These are phyloP conservation scores for Hycleus phaleratus DNA, from an alignment of 1,140 invertebrate genomes.

Conservation along the genomic window DNA sequence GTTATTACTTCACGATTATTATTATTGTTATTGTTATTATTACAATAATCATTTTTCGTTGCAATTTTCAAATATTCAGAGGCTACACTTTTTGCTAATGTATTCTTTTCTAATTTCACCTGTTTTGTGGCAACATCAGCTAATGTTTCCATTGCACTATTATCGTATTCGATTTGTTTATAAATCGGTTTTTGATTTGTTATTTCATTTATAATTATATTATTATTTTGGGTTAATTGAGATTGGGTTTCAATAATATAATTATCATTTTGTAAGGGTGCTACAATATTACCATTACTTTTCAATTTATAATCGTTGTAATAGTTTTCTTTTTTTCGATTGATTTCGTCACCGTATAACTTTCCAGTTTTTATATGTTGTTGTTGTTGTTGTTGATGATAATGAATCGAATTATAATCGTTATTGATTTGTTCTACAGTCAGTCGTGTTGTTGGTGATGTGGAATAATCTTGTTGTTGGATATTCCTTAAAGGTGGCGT, in stretches of 20 bases:
- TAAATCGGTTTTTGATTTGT: neutral
- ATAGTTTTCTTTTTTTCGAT: too few species aligned
- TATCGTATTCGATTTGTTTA: constrained; percentile 29
- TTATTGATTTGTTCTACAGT: too few species aligned
- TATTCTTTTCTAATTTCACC: constrained; percentile 40
- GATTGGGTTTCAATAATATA: neutral
- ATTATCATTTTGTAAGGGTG: neutral
- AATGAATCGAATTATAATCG: too few species aligned
- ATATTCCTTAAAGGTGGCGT: too few species aligned
- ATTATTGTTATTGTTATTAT: too few species aligned
- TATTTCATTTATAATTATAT: neutral
- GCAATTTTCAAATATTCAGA: constrained; percentile 54
- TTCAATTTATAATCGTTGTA: neutral
- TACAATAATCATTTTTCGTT: constrained; percentile 41
- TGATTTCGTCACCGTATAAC: too few species aligned
- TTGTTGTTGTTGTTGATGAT: neutral
- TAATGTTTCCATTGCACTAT: constrained; percentile 42
- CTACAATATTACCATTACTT: constrained; percentile 4
- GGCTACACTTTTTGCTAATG: constrained; percentile 50
- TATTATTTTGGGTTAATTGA: neutral
- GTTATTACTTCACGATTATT: too few species aligned
- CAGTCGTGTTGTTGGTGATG: too few species aligned
- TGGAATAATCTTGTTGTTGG: too few species aligned
- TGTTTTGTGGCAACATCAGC: constrained; percentile 42
- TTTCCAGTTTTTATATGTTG: neutral